These are phyloP conservation scores for Pristionchus entomophagus DNA, from an alignment of 2,888 invertebrate genomes.

Conservation along the genomic window DNA sequence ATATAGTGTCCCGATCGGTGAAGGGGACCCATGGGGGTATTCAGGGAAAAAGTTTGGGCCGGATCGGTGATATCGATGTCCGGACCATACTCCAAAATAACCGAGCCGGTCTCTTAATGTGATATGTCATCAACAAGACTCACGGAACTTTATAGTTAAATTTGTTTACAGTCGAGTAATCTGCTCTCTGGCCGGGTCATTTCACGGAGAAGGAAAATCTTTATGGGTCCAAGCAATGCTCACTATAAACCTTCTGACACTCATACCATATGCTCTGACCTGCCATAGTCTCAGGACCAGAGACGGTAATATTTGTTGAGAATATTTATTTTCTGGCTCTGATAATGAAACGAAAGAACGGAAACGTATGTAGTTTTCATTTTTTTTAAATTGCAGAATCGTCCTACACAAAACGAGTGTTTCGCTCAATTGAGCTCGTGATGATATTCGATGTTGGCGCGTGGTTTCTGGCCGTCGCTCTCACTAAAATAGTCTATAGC, in stretches of 20 bases:
- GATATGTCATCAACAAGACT: too few species aligned
- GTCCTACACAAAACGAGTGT: background rate
- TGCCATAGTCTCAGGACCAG: background rate
- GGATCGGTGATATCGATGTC: too few species aligned
- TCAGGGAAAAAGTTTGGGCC: too few species aligned
- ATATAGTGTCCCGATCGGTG: too few species aligned
- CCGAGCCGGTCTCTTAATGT: too few species aligned
- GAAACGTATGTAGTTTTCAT: too few species aligned
- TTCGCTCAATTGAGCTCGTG: background rate
- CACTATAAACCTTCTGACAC: background rate
- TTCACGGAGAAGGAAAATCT: background rate
- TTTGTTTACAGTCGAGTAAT: background rate
- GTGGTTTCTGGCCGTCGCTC: background rate
- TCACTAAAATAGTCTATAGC: background rate
- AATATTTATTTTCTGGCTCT: too few species aligned
- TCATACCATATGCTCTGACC: background rate
- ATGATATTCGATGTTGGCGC: background rate
- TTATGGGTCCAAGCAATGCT: conserved; percentile 15
- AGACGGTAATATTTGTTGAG: too few species aligned
- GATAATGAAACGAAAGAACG: too few species aligned
- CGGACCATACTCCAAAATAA: too few species aligned
- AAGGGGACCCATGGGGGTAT: too few species aligned
- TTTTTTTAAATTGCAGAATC: background rate
- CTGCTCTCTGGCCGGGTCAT: background rate
- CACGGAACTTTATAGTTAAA: too few species aligned